Conservation (phyloP, 2,888 invertebrate genomes). For the Lithophane ornitopus region DNA sequence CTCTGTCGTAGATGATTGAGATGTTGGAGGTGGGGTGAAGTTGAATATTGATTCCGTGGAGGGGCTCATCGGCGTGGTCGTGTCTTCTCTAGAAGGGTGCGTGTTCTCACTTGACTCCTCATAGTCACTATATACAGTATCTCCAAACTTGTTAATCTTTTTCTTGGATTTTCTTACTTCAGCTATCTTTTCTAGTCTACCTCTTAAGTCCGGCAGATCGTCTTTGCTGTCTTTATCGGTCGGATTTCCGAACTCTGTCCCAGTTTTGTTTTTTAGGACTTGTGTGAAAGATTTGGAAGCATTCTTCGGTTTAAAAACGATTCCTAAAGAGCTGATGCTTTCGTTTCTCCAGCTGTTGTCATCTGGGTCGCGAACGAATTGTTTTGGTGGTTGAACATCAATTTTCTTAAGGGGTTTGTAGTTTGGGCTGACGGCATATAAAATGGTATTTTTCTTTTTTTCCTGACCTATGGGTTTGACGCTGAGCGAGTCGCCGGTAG, state of each 20-base stretch:
- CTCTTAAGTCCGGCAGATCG: constrained; percentile 80
- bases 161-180: constrained; percentile 85
- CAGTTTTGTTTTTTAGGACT: constrained; percentile 87
- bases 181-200: constrained; percentile 84
- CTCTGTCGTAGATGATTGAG: constrained; percentile 37
- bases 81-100: constrained; percentile 57
- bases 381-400: constrained; percentile 82
- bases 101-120: constrained; percentile 79
- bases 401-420: constrained; percentile 86
- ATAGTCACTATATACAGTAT: constrained; percentile 81
- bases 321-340: constrained; percentile 86
- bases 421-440: constrained; percentile 81
- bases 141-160: constrained; percentile 80
- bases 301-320: constrained; percentile 87
- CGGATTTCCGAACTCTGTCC: constrained; percentile 78
- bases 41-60: constrained; percentile 12
- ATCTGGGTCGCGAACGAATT: constrained; percentile 83
- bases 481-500: constrained; percentile 71
- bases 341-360: constrained; percentile 89
- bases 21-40: constrained; percentile 29
- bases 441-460: constrained; percentile 71
- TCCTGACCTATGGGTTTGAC: constrained; percentile 79
- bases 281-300: constrained; percentile 86
- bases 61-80: constrained; percentile 45
- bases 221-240: constrained; percentile 77